Evolutionary conservation across 2,113 vertebrate genomes (phyloP), one percentile per base, ranked within the genome.

Genomic region (Pseudonaja textilis): DNA sequence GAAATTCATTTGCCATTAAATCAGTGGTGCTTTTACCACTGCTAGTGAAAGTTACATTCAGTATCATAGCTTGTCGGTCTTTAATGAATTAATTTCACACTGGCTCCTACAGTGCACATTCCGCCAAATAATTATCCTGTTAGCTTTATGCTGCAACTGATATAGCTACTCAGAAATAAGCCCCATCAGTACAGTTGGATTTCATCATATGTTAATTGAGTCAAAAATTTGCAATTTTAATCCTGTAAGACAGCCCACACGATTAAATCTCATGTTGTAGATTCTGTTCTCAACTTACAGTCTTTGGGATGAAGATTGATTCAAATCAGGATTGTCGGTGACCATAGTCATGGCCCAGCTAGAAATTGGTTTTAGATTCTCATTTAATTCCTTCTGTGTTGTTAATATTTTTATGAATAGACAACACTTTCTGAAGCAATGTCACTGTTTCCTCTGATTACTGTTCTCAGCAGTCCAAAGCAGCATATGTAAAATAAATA

Each of bases 81-180:
- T 34, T 64, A 92, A 52, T 91, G 94, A 90, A 90, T 89, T 90
- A 90, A 94, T 26, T 89, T 89, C 29, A 7, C 55, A 39, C 74
- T 81, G 34, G 2, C 54, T 94, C 95, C 18, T 7, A 2, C 12
- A 85, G 22, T 45, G 9, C 39, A 4, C 0, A n/a, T 47, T 74
- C 61, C 10, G 5, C 47, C 20, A 52, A 52, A 90, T 22, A 20
- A 54, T 69, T 90, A 74, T 54, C 47, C 47, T 34, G 4, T n/a
- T 90, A 52, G 18, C 5, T 90, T 91, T 90, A 23, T 64, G 4
- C n/a, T 55, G 11, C 64, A 81, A 23, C 39, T 56, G 20, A 55
- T 45, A 42, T 25, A 23, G 6, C 55, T 89, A n/a, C 25, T 61
- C 39, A n/a, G 89, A 89, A 64, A 45, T n/a, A 61, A 89, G 14